phyloP scores from a whole-genome alignment of 2,797 vertebrate genomes.

The Melanotaenia nigrans region DNA sequence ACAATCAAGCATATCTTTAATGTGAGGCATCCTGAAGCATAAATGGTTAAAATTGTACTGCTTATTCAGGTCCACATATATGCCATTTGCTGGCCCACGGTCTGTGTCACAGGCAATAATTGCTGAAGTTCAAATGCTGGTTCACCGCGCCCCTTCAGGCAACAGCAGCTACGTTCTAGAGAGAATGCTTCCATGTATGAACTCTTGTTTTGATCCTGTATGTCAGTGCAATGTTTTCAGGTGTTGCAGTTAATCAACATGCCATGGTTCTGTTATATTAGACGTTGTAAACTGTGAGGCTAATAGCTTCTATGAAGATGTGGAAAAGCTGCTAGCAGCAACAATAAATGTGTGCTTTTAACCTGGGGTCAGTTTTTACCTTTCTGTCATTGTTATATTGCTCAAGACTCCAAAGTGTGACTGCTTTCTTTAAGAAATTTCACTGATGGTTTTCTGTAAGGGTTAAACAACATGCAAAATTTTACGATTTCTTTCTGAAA shows the following conservation, averaged over 20 bases:
- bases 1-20: slow-evolving; percentile 40
- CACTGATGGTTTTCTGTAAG: not conserved
- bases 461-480: not conserved
- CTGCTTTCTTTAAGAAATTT: not conserved
- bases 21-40: slow-evolving; percentile 57
- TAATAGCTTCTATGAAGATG: slow-evolving; percentile 45
- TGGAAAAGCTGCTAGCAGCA: slow-evolving; percentile 33
- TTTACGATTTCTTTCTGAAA: not conserved
- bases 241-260: slow-evolving; percentile 47
- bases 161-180: slow-evolving; percentile 29
- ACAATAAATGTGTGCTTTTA: slow-evolving; percentile 17
- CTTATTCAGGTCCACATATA: slow-evolving; percentile 62
- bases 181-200: slow-evolving; percentile 41
- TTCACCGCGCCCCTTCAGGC: slow-evolving; percentile 49
- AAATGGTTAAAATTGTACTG: slow-evolving; percentile 56
- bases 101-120: slow-evolving; percentile 69
- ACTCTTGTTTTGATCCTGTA: slow-evolving; percentile 51
- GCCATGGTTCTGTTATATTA: slow-evolving; percentile 62
- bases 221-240: slow-evolving; percentile 58
- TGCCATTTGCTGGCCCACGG: slow-evolving; percentile 54
- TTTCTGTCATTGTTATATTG: slow-evolving; percentile 5
- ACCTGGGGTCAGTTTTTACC: slow-evolving; percentile 6
- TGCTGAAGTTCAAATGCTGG: slow-evolving; percentile 58
- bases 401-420: not conserved
- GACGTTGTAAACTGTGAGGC: slow-evolving; percentile 45